Evolutionary conservation across 1,140 invertebrate species (phyloP).

Genomic region (Calliopsis andreniformis): DNA sequence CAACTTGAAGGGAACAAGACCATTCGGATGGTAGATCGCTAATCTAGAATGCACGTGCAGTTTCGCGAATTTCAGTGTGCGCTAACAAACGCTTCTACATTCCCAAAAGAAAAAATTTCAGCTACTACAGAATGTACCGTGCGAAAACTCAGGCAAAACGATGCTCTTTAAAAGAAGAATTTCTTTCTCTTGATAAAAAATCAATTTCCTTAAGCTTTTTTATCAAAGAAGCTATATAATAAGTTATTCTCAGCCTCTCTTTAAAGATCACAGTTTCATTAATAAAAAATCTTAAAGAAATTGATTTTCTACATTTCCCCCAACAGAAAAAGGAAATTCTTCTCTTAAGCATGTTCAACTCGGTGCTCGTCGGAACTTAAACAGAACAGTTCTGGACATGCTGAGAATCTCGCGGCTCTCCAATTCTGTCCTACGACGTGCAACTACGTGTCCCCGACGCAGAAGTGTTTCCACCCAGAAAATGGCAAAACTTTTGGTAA

Average conservation of each 20-base stretch:
- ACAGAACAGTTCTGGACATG: background rate
- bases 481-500: background rate
- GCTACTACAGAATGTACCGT: background rate
- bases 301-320: too few species aligned
- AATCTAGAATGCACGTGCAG: background rate
- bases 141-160: background rate
- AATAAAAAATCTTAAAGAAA: too few species aligned
- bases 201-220: too few species aligned
- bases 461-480: background rate
- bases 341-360: background rate
- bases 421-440: constrained; percentile 1
- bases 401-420: background rate
- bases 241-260: too few species aligned
- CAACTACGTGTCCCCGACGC: constrained; percentile 4
- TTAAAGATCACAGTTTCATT: too few species aligned
- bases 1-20: background rate
- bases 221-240: too few species aligned
- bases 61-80: background rate
- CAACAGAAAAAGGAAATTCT: background rate
- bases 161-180: too few species aligned
- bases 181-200: too few species aligned
- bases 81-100: background rate
- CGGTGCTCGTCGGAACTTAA: background rate
- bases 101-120: background rate
- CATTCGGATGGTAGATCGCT: background rate